A percentile compares a stretch with the other conserved stretches of the same genome.
These are phyloP conservation scores for Apteryx mantelli DNA, from an alignment of 2,113 vertebrate species.

Conservation along the genomic window DNA sequence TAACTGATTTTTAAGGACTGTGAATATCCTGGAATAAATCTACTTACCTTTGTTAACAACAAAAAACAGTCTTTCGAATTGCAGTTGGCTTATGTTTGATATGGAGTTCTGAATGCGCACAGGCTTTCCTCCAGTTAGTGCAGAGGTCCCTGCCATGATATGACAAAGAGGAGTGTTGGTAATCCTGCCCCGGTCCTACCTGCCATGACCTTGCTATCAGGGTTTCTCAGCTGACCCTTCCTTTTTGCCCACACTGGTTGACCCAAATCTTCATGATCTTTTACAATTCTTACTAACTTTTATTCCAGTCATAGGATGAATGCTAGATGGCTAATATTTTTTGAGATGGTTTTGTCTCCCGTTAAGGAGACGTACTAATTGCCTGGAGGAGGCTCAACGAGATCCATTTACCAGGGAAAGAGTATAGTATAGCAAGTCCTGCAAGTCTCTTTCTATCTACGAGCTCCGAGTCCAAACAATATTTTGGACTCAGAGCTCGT, in stretches of 20 bases:
- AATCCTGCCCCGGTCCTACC: neutral
- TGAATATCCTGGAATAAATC: neutral
- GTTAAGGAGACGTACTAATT: too few relatives aligned
- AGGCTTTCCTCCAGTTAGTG: neutral
- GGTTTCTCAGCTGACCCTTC: neutral
- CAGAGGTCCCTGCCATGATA: too few relatives aligned
- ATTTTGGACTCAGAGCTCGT: too few relatives aligned
- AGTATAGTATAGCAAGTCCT: too few relatives aligned
- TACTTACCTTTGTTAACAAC: neutral
- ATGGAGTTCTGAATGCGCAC: neutral
- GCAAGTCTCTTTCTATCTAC: too few relatives aligned
- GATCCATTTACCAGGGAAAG: too few relatives aligned
- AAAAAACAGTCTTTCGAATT: neutral
- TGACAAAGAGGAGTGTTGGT: neutral
- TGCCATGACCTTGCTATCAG: rapidly evolving
- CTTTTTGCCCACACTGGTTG: neutral
- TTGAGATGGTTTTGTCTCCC: too few relatives aligned
- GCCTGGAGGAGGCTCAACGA: too few relatives aligned
- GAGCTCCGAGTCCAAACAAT: too few relatives aligned
- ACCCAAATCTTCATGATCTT: neutral
- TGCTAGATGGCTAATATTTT: too few relatives aligned
- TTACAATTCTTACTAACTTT: neutral
- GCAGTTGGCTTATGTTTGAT: neutral
- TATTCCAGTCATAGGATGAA: neutral
- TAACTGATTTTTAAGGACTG: neutral